Percentiles rank a stretch among this genome's conserved stretches.
Evolutionary conservation across 1,140 invertebrate species (phyloP).

Genomic region (Mylabris phalerata): DNA sequence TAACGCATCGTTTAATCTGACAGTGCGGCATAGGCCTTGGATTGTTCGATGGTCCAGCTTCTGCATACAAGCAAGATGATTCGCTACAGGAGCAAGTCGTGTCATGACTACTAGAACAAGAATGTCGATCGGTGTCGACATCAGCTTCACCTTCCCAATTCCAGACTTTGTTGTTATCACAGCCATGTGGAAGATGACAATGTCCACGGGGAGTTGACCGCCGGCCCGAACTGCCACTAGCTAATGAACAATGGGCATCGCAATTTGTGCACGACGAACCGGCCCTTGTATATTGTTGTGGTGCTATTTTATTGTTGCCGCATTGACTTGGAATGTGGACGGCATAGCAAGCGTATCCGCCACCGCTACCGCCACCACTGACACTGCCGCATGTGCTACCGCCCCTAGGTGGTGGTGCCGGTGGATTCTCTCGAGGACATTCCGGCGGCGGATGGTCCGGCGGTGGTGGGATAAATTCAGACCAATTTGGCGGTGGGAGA

Average conservation of each 20-base stretch:
- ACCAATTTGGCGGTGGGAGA: conserved; percentile 62
- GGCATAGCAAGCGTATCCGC: conserved; percentile 39
- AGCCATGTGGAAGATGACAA: conserved; percentile 31
- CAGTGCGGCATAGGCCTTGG: conserved; percentile 11
- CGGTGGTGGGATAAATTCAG: conserved; percentile 69
- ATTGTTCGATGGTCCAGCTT: conserved; percentile 32
- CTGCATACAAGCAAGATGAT: conserved; percentile 40
- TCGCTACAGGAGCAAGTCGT: conserved; percentile 42
- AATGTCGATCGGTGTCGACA: conserved; percentile 36
- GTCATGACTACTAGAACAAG: conserved; percentile 40
- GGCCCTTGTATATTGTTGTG: conserved; percentile 29
- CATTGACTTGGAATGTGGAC: conserved; percentile 33
- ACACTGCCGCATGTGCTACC: conserved; percentile 29
- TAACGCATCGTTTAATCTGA: conserved; percentile 27
- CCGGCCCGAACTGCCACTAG: conserved; percentile 32
- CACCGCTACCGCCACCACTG: conserved; percentile 35
- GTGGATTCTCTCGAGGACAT: conserved; percentile 35
- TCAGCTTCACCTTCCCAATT: conserved; percentile 26
- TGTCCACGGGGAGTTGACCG: conserved; percentile 28
- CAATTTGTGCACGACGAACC: conserved; percentile 37
- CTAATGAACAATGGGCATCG: conserved; percentile 31
- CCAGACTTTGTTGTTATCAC: conserved; percentile 35
- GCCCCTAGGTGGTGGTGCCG: conserved; percentile 32
- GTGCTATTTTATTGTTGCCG: conserved; percentile 3
- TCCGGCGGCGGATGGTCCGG: conserved; percentile 70